Conservation (phyloP, 2,797 vertebrate genomes). For the Smutsia gigantea region DNA sequence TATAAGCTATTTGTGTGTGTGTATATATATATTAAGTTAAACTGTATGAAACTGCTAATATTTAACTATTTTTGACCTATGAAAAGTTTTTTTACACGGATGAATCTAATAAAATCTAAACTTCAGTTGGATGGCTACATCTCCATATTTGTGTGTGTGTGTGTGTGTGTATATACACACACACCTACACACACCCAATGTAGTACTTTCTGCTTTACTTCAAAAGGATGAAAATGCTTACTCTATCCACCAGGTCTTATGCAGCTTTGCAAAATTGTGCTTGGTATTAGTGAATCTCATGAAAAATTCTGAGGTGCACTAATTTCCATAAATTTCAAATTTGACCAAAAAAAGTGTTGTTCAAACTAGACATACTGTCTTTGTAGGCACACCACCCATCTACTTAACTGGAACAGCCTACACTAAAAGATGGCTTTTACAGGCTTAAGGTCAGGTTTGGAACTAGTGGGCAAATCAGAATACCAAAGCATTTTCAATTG, state of each 20-base stretch:
- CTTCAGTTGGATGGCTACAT: background rate
- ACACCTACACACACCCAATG: background rate
- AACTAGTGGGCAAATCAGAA: background rate
- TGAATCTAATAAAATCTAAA: background rate
- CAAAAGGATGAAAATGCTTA: background rate
- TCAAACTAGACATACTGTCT: background rate
- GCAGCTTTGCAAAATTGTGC: background rate
- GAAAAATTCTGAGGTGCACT: background rate
- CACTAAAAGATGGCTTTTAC: background rate
- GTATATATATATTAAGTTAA: background rate
- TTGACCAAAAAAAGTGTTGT: background rate
- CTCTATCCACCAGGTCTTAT: background rate
- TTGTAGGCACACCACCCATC: background rate
- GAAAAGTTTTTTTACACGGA: background rate
- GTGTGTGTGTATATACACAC: no score
- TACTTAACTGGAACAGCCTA: background rate
- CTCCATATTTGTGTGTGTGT: background rate
- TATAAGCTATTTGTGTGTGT: background rate
- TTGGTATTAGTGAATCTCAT: background rate
- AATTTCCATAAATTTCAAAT: background rate
- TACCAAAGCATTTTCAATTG: background rate
- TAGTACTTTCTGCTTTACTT: background rate
- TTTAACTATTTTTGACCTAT: background rate
- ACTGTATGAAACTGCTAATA: background rate
- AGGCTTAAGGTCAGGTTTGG: background rate